These are phyloP conservation scores for Lasiurus borealis DNA, from an alignment of 2,113 vertebrate species.

Conservation along the genomic window DNA sequence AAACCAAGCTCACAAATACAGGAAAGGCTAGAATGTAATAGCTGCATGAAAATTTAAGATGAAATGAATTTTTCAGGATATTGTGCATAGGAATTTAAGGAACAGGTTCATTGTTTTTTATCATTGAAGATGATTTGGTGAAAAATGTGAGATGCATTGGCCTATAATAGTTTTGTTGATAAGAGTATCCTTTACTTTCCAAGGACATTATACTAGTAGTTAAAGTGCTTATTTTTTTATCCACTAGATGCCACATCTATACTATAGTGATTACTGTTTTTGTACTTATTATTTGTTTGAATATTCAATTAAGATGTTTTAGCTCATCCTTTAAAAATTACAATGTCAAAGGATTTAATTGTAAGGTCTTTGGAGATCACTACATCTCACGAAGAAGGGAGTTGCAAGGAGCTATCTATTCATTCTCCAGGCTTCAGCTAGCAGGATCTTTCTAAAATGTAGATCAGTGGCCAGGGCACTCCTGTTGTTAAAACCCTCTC, in stretches of 20 bases:
- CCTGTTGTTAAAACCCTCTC: background rate
- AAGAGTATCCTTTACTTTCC: background rate
- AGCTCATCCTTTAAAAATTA: background rate
- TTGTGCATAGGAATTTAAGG: background rate
- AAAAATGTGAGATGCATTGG: background rate
- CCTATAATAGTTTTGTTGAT: background rate
- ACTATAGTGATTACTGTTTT: background rate
- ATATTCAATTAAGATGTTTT: background rate
- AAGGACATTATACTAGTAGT: background rate
- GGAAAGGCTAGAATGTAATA: background rate
- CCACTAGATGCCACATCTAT: background rate
- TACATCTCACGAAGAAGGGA: background rate
- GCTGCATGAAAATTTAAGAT: background rate
- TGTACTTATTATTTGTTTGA: background rate
- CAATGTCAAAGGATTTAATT: background rate
- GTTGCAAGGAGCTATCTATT: background rate
- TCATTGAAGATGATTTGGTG: background rate
- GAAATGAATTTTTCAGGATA: background rate
- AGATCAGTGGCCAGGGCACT: background rate
- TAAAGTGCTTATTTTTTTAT: background rate
- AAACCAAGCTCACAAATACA: background rate
- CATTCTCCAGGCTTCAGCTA: background rate
- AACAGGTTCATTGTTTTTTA: background rate
- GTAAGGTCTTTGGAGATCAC: background rate
- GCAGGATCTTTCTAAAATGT: background rate